These are phyloP conservation scores for Leptinotarsa tumamoca DNA, from an alignment of 2,888 invertebrate genomes.

Conservation along the genomic window DNA sequence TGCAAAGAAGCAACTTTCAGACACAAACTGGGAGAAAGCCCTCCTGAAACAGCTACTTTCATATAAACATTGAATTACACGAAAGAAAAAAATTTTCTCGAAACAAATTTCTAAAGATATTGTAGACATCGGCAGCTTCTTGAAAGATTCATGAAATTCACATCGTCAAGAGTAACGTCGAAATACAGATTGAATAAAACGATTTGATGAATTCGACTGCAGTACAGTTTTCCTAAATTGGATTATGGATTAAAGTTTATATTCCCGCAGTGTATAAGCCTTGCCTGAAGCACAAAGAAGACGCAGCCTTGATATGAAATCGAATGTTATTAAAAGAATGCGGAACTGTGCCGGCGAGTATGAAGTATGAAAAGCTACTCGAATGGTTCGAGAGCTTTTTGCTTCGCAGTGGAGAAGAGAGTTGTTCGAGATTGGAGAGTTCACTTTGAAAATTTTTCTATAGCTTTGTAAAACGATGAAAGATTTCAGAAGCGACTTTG, in stretches of 20 bases:
- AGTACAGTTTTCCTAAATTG: background rate
- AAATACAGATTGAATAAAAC: background rate
- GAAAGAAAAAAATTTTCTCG: too few species aligned
- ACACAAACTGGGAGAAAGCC: too few species aligned
- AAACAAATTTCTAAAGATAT: too few species aligned
- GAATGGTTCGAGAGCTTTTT: background rate
- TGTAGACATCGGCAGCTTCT: background rate
- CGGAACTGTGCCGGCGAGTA: background rate
- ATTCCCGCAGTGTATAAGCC: background rate
- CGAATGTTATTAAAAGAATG: conserved; percentile 5
- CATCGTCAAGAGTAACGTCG: background rate
- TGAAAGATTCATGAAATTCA: background rate
- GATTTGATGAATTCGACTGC: background rate
- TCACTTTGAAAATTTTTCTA: too few species aligned
- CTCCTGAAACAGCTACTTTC: too few species aligned
- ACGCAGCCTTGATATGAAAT: background rate
- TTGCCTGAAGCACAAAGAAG: conserved; percentile 4
- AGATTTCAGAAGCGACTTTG: too few species aligned
- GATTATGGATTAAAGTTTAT: background rate
- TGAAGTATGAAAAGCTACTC: background rate
- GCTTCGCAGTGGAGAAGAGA: background rate
- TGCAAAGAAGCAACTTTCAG: too few species aligned
- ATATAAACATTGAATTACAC: too few species aligned
- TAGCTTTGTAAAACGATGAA: too few species aligned
- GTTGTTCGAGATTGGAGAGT: background rate